A percentile compares a stretch with the other conserved stretches of the same genome.
Conservation (phyloP, 2,888 invertebrate species). For the Drosophila limbata region DNA sequence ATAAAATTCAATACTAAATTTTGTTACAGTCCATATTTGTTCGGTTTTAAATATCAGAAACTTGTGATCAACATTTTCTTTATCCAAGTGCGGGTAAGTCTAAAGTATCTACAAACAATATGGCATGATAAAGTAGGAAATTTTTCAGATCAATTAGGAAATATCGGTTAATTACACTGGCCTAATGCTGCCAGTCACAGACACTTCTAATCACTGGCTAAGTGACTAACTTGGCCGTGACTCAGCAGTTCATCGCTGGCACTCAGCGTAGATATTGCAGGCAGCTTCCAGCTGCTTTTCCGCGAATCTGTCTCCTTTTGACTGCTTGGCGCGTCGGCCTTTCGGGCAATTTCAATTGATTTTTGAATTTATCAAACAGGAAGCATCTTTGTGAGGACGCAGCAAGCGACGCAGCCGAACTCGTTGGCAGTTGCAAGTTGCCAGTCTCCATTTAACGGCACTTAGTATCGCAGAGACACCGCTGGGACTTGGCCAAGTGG, state of each 20-base stretch:
- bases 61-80: too few species aligned
- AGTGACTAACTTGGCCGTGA: conserved; percentile 22
- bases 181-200: neutral
- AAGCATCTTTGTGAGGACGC: conserved; percentile 67
- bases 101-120: neutral
- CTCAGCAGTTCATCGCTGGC: conserved; percentile 8
- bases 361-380: conserved; percentile 79
- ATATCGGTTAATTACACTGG: neutral
- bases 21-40: too few species aligned
- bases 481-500: conserved; percentile 12
- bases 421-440: conserved; percentile 50
- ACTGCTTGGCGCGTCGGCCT: conserved; percentile 68
- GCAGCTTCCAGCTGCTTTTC: conserved; percentile 77
- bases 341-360: conserved; percentile 76
- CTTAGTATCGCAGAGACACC: conserved; percentile 29
- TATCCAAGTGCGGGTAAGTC: neutral
- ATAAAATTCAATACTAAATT: too few species aligned
- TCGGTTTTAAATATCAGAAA: too few species aligned
- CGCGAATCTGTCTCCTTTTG: conserved; percentile 65
- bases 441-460: conserved; percentile 70
- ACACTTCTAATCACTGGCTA: conserved; percentile 3
- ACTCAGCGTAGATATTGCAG: conserved; percentile 24
- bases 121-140: neutral
- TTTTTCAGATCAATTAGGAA: neutral
- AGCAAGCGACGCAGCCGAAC: conserved; percentile 55